A percentile compares a stretch with the other conserved stretches of the same genome.
Evolutionary conservation across 2,113 vertebrate species (phyloP).

Genomic region (Caranx ignobilis): DNA sequence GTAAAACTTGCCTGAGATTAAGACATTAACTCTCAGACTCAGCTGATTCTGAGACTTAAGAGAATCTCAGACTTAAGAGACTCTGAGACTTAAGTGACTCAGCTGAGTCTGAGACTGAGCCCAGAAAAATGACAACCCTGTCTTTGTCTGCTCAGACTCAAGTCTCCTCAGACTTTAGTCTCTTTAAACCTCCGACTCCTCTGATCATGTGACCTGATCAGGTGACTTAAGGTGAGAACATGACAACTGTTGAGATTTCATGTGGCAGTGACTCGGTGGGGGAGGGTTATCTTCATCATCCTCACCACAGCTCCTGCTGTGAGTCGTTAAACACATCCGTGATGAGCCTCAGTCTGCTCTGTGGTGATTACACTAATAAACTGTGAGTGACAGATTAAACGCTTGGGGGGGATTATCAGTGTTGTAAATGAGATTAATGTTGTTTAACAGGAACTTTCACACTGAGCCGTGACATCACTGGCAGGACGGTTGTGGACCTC

Average conservation of each 20-base stretch:
- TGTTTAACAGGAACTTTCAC: conserved; percentile 34
- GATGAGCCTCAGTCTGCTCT: no score
- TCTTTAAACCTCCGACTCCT: background rate
- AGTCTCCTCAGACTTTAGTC: no score
- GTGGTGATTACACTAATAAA: background rate
- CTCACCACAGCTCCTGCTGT: no score
- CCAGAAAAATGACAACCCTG: background rate
- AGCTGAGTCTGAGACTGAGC: background rate
- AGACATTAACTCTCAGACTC: conserved; percentile 13
- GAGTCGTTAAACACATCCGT: no score
- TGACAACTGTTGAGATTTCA: background rate
- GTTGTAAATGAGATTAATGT: conserved; percentile 54
- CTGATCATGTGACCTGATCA: background rate
- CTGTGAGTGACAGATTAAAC: background rate
- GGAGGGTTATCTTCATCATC: no score
- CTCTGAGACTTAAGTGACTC: conserved; percentile 4
- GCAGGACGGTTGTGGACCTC: no score
- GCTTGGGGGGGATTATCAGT: conserved; percentile 21
- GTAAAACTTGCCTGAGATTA: conserved; percentile 81
- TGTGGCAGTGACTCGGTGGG: background rate
- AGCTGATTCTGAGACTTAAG: background rate
- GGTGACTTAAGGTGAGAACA: background rate
- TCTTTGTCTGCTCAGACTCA: no score
- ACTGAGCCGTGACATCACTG: conserved; percentile 32
- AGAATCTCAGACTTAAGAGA: conserved; percentile 84